Conservation (phyloP, 2,888 invertebrate genomes). For the Scaptodrosophila latifasciaeformis region DNA sequence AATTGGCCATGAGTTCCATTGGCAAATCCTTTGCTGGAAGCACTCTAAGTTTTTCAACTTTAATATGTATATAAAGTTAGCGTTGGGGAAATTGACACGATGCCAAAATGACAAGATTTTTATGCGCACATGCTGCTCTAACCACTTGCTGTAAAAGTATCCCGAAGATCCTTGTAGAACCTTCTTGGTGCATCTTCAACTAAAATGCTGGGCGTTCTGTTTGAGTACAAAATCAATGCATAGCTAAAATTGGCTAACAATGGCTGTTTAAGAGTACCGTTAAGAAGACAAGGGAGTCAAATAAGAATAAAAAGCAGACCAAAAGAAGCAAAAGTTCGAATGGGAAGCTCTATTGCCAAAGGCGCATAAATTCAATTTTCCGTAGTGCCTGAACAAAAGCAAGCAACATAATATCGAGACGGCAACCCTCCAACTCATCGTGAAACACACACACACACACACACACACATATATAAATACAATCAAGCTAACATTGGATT, state of each 20-base stretch:
- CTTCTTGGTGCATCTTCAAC: background rate
- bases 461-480: background rate
- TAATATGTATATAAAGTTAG: constrained; percentile 32
- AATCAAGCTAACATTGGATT: background rate
- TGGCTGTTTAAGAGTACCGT: background rate
- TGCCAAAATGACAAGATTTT: constrained; percentile 53
- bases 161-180: background rate
- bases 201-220: background rate
- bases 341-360: constrained; percentile 26
- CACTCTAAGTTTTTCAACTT: too few relatives aligned
- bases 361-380: constrained; percentile 65
- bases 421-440: constrained; percentile 13
- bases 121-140: constrained; percentile 29
- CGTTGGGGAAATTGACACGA: constrained; percentile 28
- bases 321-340: too few relatives aligned
- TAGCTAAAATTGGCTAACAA: background rate
- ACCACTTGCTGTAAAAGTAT: background rate
- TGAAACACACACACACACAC: constrained; percentile 5
- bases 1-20: too few relatives aligned
- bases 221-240: constrained; percentile 43
- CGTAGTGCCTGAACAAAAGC: constrained; percentile 54
- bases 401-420: constrained; percentile 57
- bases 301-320: too few relatives aligned
- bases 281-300: too few relatives aligned
- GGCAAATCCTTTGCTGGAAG: too few relatives aligned